Base-by-base conservation (phyloP, 2,888 invertebrate genomes). In the Noctua fimbriata region DNA sequence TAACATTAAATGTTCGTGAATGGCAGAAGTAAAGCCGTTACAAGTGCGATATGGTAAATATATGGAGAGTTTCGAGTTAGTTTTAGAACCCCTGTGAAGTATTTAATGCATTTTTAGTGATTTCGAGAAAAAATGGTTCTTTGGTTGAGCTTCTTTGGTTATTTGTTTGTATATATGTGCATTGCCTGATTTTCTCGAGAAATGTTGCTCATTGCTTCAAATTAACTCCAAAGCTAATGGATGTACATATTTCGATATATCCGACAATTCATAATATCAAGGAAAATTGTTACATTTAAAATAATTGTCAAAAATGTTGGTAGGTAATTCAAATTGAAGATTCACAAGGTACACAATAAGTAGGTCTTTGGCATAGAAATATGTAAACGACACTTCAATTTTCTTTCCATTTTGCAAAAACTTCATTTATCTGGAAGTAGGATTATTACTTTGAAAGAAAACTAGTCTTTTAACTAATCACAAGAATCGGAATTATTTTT, bases 1-100 rank as follows among this genome's bases (percentile, higher is more conserved):
- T 88, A 87, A 84, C 88, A 85, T 89, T 88, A 88, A 88, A 85
- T 79, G 81, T 71, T 60, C 82, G 66, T 78, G 81, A 79, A 83
- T 81, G 82, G 32, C 32, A 5, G 76, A 84, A 80, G 44, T 77
- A 71, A 82, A 76, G 81, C 47, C 55, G 58, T 81, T 81, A 47
- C 28, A 72, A 74, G 14, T 65, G 41, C 73, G 86, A 84, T 80
- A 70, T 65, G 73, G 78, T 70, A 71, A 77, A 74, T 74, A 74
- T 78, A 85, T 73, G 66, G 76, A 21, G 47, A 65, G 44, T 72
- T 76, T 36, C 28, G 9, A 72, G n/a, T 63, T 44, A 71, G 67
- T 79, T 69, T 58, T 63, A 14, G 21, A 28, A 60, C 21, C 60
- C 65, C 32, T 49, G n/a, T 55, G 18, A 73, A 44, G 0, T 18